A percentile compares a stretch with the other conserved stretches of the same genome.
These are phyloP conservation scores for Eulemur macaco DNA, from an alignment of 2,113 vertebrate species.

Conservation along the genomic window DNA sequence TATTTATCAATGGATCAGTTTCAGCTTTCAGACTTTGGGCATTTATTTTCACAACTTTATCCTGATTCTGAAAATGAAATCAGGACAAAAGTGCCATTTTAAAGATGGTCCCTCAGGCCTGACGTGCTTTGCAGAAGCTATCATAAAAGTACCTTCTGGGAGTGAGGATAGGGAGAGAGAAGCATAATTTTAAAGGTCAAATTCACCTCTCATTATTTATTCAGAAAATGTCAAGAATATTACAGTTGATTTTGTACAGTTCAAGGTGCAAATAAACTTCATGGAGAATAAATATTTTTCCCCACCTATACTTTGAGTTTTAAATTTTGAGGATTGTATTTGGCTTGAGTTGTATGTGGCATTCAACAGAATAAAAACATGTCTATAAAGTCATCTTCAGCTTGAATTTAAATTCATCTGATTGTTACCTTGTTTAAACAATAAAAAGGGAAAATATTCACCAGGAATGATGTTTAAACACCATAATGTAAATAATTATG, in stretches of 20 bases:
- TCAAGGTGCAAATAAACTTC: slow-evolving; percentile 38
- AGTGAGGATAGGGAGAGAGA: not conserved
- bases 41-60: slow-evolving; percentile 33
- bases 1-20: slow-evolving; percentile 39
- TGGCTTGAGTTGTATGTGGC: not conserved
- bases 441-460: slow-evolving; percentile 56
- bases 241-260: slow-evolving; percentile 45
- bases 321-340: slow-evolving; percentile 21
- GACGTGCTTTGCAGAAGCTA: not conserved
- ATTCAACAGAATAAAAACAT: slow-evolving; percentile 37
- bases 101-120: not conserved
- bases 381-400: not conserved
- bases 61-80: slow-evolving; percentile 40
- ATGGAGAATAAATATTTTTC: slow-evolving; percentile 44
- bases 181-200: slow-evolving; percentile 67
- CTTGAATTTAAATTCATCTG: slow-evolving; percentile 60
- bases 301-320: not conserved
- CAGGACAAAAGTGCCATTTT: slow-evolving; percentile 30
- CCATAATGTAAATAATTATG: slow-evolving; percentile 51
- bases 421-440: slow-evolving; percentile 65
- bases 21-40: slow-evolving; percentile 25
- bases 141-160: slow-evolving; percentile 13
- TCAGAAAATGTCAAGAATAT: slow-evolving; percentile 49
- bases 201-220: slow-evolving; percentile 51
- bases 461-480: slow-evolving; percentile 54